phyloP scores from a whole-genome alignment of 2,888 invertebrate genomes.

The Eupithecia insigniata region DNA sequence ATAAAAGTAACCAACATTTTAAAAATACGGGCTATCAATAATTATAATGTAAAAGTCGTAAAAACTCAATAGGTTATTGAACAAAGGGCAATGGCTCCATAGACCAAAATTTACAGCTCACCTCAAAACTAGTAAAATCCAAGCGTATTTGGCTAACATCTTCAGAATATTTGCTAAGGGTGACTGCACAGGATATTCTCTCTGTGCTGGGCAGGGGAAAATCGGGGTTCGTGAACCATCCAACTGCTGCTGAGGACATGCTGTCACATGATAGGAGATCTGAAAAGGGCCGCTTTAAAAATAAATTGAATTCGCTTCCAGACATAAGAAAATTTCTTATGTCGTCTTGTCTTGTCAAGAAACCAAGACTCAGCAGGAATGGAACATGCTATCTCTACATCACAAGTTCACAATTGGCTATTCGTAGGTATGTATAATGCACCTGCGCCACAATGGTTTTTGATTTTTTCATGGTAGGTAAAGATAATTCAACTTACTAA shows the following conservation, averaged over 20 bases:
- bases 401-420: not conserved
- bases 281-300: conserved; percentile 56
- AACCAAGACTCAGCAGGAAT: not conserved
- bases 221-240: conserved; percentile 89
- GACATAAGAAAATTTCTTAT: not conserved
- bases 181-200: conserved; percentile 86
- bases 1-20: not conserved
- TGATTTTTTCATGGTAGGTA: not conserved
- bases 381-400: not conserved
- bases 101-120: conserved; percentile 52
- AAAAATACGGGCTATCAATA: not conserved
- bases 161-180: conserved; percentile 84
- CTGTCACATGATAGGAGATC: conserved; percentile 88
- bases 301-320: not conserved
- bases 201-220: conserved; percentile 85
- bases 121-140: conserved; percentile 89
- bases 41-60: not conserved
- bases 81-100: not conserved
- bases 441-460: not conserved
- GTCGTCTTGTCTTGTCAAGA: too few species aligned
- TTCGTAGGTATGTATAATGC: not conserved
- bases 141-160: conserved; percentile 87
- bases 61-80: not conserved
- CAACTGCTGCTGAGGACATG: conserved; percentile 84
- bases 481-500: conserved; percentile 84